Evolutionary conservation across 1,140 invertebrate species (phyloP), one percentile per base, ranked within the genome.

Genomic region (Panulirus ornatus): DNA sequence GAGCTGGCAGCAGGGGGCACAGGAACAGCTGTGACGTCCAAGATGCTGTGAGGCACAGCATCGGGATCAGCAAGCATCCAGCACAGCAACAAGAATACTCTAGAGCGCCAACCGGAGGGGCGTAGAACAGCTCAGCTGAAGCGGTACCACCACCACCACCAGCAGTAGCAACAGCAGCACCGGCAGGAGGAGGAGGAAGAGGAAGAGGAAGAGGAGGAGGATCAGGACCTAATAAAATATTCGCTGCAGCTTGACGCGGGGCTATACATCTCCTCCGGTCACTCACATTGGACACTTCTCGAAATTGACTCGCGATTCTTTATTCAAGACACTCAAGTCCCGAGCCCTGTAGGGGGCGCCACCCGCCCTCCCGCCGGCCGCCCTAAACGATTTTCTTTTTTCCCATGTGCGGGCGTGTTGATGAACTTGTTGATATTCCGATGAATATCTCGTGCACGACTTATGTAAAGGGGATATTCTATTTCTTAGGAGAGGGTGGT

Each of bases 231-330:
- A 84, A 84, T 84, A 84, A 42, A 87, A 87, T 87, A 87, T 87
- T 87, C 84, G n/a, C 44, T 34, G 73, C 84, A 87, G 73, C 40
- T 44, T 87, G 73, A 87, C 73, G 54, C 51, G 16, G n/a, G 63
- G 84, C 84, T 87, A 87, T 87, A 87, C 84, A 87, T 87, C 84
- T 87, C 84, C 73, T 42, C 84, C 84, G 84, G 84, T 87, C 84
- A 87, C 84, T 87, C 84, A 87, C 84, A 75, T 87, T 54, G 63
- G 87, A 89, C 87, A 89, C 75, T 89, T 89, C 87, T 89, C 40
- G 87, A 89, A 89, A 89, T 89, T 89, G 87, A 89, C 78, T 89
- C 58, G 34, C 87, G 87, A 89, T 89, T 89, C 87, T 89, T 83
- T 89, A 89, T 89, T 89, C 87, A 89, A 42, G 87, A 42, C 87